A percentile compares a stretch with the other conserved stretches of the same genome.
phyloP scores from a whole-genome alignment of 1,140 invertebrate species.

The Rhynchophorus ferrugineus region DNA sequence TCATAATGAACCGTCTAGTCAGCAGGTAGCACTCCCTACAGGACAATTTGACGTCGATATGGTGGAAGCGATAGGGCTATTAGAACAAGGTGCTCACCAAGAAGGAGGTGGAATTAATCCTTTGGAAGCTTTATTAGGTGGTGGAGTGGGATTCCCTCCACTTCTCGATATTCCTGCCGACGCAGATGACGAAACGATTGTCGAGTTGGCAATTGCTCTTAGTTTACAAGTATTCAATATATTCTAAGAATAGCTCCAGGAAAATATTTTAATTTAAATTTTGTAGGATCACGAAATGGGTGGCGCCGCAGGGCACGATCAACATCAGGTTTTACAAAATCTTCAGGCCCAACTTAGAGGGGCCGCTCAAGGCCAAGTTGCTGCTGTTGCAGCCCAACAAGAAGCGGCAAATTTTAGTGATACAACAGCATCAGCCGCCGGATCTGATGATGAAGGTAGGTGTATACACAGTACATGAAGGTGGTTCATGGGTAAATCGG shows the following conservation, averaged over 20 bases:
- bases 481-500: too few relatives aligned
- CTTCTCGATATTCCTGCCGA: constrained; percentile 84
- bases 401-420: constrained; percentile 62
- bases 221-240: constrained; percentile 66
- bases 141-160: constrained; percentile 53
- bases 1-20: constrained; percentile 5
- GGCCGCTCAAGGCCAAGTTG: constrained; percentile 18
- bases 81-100: constrained; percentile 25
- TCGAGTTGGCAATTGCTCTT: constrained; percentile 90
- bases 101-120: constrained; percentile 38
- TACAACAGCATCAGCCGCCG: constrained; percentile 73
- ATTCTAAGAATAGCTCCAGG: too few relatives aligned
- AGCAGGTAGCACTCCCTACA: neutral
- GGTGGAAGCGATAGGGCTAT: constrained; percentile 41
- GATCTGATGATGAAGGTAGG: constrained; percentile 77
- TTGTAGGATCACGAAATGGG: constrained; percentile 30
- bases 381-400: constrained; percentile 25
- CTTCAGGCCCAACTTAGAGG: constrained; percentile 25
- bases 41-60: constrained; percentile 45
- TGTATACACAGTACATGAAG: too few relatives aligned
- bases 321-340: constrained; percentile 18
- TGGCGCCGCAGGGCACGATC: constrained; percentile 14
- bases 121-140: constrained; percentile 60
- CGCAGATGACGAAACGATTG: constrained; percentile 92
- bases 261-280: neutral